Evolutionary conservation across 2,797 vertebrate species (phyloP).

Genomic region (Phylloscopus collybita): DNA sequence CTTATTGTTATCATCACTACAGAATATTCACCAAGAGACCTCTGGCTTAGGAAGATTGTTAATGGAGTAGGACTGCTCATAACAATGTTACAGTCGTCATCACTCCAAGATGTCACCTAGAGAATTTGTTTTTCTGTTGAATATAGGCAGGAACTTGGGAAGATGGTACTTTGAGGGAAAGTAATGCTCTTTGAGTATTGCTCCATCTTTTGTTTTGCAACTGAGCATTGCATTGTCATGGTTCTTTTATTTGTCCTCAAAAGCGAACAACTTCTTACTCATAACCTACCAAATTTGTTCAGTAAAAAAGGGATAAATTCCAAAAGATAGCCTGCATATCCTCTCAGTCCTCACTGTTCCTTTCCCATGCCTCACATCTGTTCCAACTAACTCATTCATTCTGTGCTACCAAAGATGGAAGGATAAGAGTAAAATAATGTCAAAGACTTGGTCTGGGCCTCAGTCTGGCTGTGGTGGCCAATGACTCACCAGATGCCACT

Average conservation of each 20-base stretch:
- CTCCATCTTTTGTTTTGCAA: background rate
- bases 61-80: background rate
- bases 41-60: background rate
- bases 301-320: background rate
- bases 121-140: background rate
- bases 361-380: background rate
- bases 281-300: background rate
- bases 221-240: background rate
- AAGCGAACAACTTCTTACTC: background rate
- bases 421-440: background rate
- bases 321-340: background rate
- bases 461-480: background rate
- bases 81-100: background rate
- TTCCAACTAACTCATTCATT: background rate
- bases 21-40: background rate
- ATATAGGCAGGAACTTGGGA: background rate
- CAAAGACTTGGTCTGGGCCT: background rate
- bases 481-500: background rate
- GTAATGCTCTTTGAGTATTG: background rate
- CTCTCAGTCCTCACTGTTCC: background rate
- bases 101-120: background rate
- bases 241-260: background rate
- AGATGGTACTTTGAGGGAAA: background rate
- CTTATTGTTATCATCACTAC: background rate
- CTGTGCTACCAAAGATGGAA: background rate